These are phyloP conservation scores for Brachynemurus nebulosus DNA, from an alignment of 2,888 invertebrate genomes.

Conservation along the genomic window DNA sequence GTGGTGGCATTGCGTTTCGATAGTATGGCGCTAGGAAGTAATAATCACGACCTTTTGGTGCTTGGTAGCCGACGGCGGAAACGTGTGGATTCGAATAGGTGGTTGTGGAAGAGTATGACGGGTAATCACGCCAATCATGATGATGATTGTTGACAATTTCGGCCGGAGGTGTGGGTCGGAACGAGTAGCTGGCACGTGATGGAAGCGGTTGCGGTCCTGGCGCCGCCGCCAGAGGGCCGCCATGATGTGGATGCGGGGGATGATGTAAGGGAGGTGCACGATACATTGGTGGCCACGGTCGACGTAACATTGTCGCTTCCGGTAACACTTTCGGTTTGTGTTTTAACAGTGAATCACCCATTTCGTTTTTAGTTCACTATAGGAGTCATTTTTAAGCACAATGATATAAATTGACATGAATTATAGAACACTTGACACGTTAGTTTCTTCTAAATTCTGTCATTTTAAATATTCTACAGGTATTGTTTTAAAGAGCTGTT, in stretches of 20 bases:
- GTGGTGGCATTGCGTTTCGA: conserved; percentile 47
- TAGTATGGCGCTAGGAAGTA: conserved; percentile 58
- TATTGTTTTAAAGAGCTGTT: too few relatives aligned
- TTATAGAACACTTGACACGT: too few relatives aligned
- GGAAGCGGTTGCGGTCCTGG: conserved; percentile 32
- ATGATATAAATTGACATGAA: too few relatives aligned
- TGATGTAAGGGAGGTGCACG: conserved; percentile 30
- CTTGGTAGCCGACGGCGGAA: conserved; percentile 33
- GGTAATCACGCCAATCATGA: conserved; percentile 7
- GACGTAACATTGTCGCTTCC: conserved; percentile 29
- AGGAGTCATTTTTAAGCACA: too few relatives aligned
- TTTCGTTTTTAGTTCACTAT: too few relatives aligned
- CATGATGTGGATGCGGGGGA: conserved; percentile 22
- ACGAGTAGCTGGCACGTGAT: conserved; percentile 31
- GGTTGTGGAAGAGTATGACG: conserved; percentile 26
- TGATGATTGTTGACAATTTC: conserved; percentile 10
- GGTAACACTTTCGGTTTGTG: conserved; percentile 36
- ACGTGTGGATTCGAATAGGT: conserved; percentile 35
- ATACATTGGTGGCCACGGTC: conserved; percentile 54
- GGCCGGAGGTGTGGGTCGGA: conserved; percentile 35
- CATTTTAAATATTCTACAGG: too few relatives aligned
- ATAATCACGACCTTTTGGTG: conserved; percentile 34
- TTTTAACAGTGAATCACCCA: conserved; percentile 49
- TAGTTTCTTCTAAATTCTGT: too few relatives aligned
- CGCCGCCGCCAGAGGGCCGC: too few relatives aligned